phyloP scores from a whole-genome alignment of 2,888 invertebrate species.

The Malacosoma neustria region DNA sequence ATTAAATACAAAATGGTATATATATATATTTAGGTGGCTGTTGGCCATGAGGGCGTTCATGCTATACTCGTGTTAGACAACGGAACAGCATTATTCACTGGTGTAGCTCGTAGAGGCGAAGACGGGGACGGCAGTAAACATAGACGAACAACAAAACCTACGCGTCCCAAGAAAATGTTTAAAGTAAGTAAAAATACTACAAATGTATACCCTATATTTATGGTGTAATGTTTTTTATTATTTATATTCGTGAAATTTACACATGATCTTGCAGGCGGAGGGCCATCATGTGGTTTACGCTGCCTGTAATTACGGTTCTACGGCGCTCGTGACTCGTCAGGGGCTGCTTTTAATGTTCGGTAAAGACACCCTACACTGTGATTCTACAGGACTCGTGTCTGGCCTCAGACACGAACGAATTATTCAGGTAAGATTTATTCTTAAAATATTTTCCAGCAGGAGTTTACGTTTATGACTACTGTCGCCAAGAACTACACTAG shows the following conservation, averaged over 20 bases:
- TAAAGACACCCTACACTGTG: conserved; percentile 92
- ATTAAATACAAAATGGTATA: too few relatives aligned
- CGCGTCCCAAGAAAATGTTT: conserved; percentile 93
- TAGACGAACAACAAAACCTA: conserved; percentile 90
- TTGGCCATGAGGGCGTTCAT: conserved; percentile 96
- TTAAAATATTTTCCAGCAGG: too few relatives aligned
- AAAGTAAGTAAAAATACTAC: conserved; percentile 76
- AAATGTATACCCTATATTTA: too few relatives aligned
- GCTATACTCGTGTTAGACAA: conserved; percentile 93
- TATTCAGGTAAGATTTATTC: conserved; percentile 64
- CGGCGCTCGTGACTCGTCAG: conserved; percentile 92
- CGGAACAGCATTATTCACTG: conserved; percentile 87
- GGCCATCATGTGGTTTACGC: conserved; percentile 87
- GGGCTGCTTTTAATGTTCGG: conserved; percentile 96
- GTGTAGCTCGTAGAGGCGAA: conserved; percentile 93
- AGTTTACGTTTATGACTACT: too few relatives aligned
- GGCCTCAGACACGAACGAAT: conserved; percentile 84
- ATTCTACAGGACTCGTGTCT: conserved; percentile 81
- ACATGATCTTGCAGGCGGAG: conserved; percentile 77
- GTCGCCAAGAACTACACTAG: too few relatives aligned
- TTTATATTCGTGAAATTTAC: too few relatives aligned
- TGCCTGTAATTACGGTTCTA: conserved; percentile 96
- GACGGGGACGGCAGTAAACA: conserved; percentile 90
- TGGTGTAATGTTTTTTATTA: too few relatives aligned
- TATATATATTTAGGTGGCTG: conserved; percentile 78